Percentiles rank a stretch among this genome's conserved stretches.
Conservation (phyloP, 1,140 invertebrate species). For the Archegozetes longisetosus region DNA sequence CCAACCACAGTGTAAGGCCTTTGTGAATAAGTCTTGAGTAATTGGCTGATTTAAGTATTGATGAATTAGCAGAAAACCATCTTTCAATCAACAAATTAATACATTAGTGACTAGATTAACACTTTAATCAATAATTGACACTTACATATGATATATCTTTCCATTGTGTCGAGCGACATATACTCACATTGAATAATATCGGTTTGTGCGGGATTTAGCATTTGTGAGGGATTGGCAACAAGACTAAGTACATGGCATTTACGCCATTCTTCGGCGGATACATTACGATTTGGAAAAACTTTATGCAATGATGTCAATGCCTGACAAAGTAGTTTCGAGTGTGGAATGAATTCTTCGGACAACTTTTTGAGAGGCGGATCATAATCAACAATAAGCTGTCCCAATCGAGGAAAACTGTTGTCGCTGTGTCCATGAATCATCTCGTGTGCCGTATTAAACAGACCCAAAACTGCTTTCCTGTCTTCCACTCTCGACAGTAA, state of each 20-base stretch:
- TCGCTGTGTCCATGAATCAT: conserved; percentile 81
- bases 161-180: conserved; percentile 81
- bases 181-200: conserved; percentile 77
- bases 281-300: conserved; percentile 73
- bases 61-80: conserved; percentile 81
- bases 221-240: conserved; percentile 71
- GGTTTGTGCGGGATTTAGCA: conserved; percentile 82
- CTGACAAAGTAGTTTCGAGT: conserved; percentile 65
- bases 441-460: conserved; percentile 96
- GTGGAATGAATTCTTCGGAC: conserved; percentile 89
- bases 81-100: conserved; percentile 30
- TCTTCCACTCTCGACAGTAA: conserved; percentile 91
- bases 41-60: conserved; percentile 52
- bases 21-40: conserved; percentile 73
- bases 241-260: conserved; percentile 80
- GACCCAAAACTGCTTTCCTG: conserved; percentile 82
- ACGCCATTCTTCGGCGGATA: conserved; percentile 82
- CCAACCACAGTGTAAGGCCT: conserved; percentile 80
- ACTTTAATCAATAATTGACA: conserved; percentile 7
- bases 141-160: conserved; percentile 85
- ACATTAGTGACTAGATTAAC: conserved; percentile 9
- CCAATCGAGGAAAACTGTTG: conserved; percentile 77
- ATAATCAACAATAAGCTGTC: conserved; percentile 95
- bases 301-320: conserved; percentile 71
- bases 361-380: conserved; percentile 89